Evolutionary conservation across 2,113 vertebrate genomes (phyloP).

Genomic region (Thunnus maccoyii): DNA sequence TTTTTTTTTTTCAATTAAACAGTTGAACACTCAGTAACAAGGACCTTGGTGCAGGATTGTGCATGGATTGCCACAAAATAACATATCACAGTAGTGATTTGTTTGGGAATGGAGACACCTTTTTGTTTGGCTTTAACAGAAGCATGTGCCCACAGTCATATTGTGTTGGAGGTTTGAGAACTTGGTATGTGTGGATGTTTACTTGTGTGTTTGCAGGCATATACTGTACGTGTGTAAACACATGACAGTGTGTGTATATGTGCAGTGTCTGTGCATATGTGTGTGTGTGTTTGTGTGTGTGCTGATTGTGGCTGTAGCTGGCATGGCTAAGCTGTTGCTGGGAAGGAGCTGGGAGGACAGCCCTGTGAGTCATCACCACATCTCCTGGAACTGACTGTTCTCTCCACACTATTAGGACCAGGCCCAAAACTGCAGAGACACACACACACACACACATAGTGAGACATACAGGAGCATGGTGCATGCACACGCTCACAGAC

Average conservation of each 20-base stretch:
- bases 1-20: slow-evolving; percentile 61
- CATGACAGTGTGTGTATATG: slow-evolving; percentile 13
- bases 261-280: slow-evolving; percentile 20
- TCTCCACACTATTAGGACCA: slow-evolving; percentile 74
- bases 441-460: slow-evolving; percentile 4
- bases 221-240: slow-evolving; percentile 3
- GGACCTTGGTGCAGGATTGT: slow-evolving; percentile 32
- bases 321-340: slow-evolving; percentile 84
- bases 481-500: slow-evolving; percentile 41
- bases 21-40: slow-evolving; percentile 26
- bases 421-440: slow-evolving; percentile 62
- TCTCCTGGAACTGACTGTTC: slow-evolving; percentile 82
- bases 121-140: slow-evolving; percentile 50
- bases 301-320: slow-evolving; percentile 76
- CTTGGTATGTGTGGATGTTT: slow-evolving; percentile 4
- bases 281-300: slow-evolving; percentile 24
- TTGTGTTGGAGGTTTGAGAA: slow-evolving; percentile 10
- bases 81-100: slow-evolving; percentile 19
- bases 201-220: slow-evolving; percentile 20
- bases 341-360: slow-evolving; percentile 84
- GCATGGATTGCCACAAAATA: slow-evolving; percentile 27
- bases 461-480: slow-evolving; percentile 21
- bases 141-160: slow-evolving; percentile 31
- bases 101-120: slow-evolving; percentile 15
- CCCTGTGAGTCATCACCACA: slow-evolving; percentile 84